phyloP scores from a whole-genome alignment of 2,888 invertebrate genomes.

The Marronus borbonicus region DNA sequence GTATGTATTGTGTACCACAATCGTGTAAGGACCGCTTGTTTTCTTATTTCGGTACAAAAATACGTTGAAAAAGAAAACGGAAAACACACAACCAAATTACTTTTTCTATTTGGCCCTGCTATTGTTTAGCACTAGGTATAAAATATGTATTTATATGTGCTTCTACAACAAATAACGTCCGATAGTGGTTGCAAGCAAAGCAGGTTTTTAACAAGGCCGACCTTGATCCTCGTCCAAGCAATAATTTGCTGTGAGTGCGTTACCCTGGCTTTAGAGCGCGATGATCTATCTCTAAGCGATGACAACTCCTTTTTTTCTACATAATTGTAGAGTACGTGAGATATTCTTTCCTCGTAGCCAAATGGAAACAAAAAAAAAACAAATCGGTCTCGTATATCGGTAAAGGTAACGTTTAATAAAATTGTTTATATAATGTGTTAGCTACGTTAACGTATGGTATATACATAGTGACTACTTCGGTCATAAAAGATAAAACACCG shows the following conservation, averaged over 20 bases:
- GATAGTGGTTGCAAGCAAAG: conserved; percentile 50
- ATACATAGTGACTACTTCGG: too few species aligned
- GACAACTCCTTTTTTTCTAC: conserved; percentile 27
- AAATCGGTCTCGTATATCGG: conserved; percentile 2
- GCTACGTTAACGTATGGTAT: too few species aligned
- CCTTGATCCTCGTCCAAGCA: conserved; percentile 58
- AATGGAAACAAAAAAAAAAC: not conserved
- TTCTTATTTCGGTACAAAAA: too few species aligned
- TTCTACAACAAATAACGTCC: conserved; percentile 8
- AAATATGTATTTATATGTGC: not conserved
- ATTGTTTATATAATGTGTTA: not conserved
- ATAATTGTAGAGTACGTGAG: conserved; percentile 26
- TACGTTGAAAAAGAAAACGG: too few species aligned
- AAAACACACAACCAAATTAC: too few species aligned
- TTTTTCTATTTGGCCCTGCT: too few species aligned
- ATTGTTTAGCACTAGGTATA: not conserved
- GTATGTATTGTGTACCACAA: too few species aligned
- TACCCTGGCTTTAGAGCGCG: conserved; percentile 56
- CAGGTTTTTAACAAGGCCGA: conserved; percentile 58
- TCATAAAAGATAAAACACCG: too few species aligned
- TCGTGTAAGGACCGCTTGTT: too few species aligned
- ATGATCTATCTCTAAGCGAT: conserved; percentile 56
- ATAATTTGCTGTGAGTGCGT: conserved; percentile 56
- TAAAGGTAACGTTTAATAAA: conserved; percentile 5
- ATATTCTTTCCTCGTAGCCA: not conserved